Percentiles rank a stretch among this genome's conserved stretches.
phyloP scores from a whole-genome alignment of 1,140 invertebrate genomes.

The Drosophila pandora region DNA sequence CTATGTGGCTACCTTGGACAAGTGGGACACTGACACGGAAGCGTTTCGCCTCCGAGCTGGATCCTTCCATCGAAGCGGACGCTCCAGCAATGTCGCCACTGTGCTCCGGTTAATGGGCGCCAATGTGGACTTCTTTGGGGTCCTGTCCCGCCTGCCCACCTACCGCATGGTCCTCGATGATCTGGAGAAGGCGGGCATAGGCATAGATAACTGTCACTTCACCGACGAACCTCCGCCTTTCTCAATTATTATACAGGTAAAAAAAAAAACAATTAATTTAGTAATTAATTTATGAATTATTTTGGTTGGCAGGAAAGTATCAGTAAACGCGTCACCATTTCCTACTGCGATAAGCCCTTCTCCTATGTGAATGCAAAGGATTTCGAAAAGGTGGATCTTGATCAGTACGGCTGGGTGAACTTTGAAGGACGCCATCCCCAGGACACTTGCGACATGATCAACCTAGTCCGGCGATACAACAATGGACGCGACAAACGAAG shows the following conservation, averaged over 20 bases:
- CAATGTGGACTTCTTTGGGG: slow-evolving; percentile 86
- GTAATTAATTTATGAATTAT: neutral
- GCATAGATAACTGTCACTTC: slow-evolving; percentile 85
- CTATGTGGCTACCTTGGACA: slow-evolving; percentile 84
- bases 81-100: slow-evolving; percentile 88
- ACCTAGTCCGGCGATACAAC: slow-evolving; percentile 85
- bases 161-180: slow-evolving; percentile 85
- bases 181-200: slow-evolving; percentile 83
- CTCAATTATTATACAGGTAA: slow-evolving; percentile 83
- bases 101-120: slow-evolving; percentile 86
- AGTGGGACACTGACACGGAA: slow-evolving; percentile 74
- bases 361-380: slow-evolving; percentile 86
- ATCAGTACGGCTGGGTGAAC: slow-evolving; percentile 88
- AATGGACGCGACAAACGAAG: slow-evolving; percentile 64
- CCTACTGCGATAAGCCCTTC: slow-evolving; percentile 86
- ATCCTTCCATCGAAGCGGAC: slow-evolving; percentile 87
- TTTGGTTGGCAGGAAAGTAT: slow-evolving; percentile 80
- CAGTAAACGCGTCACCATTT: slow-evolving; percentile 86
- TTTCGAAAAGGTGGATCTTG: slow-evolving; percentile 84
- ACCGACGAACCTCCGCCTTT: slow-evolving; percentile 78
- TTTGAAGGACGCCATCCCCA: slow-evolving; percentile 87
- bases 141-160: slow-evolving; percentile 82
- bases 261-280: neutral
- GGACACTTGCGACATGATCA: slow-evolving; percentile 86
- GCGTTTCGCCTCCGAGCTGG: slow-evolving; percentile 84